Evolutionary conservation across 2,113 vertebrate species (phyloP), one percentile per base, ranked within the genome.

Genomic region (Andinoacara biseriatus): DNA sequence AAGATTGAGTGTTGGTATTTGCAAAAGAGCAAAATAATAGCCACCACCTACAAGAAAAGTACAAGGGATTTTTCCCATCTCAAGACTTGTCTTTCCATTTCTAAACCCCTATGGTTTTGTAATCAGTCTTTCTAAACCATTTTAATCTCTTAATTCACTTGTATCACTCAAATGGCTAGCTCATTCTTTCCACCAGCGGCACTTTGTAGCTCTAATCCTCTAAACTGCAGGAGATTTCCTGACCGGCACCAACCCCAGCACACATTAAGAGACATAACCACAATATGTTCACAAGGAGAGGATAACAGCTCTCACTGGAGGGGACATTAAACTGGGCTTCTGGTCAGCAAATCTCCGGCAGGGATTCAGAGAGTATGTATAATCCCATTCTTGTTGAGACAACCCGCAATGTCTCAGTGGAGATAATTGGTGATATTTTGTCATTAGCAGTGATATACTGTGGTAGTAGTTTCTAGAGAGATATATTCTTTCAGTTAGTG

Each of bases 141-240:
- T 93, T 94, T 96, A 96, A 96, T 95, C 95, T 96, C 92, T 96
- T 96, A 94, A 94, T 96, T 95, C 95, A 96, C 95, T 95, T 94
- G 95, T 94, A 96, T 93, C 89, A 93, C 92, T 94, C 91, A 87
- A 93, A 93, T 94, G 94, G 92, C 93, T 89, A 85, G 88, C 87
- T 94, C 87, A 94, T 92, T 90, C 92, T 90, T 91, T 94, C 87
- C 94, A 94, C 94, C 91, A 91, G 86, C 85, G 90, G 93, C 95
- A 94, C 93, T 96, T 95, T 95, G 94, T 94, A 94, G 89, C 91
- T 87, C 89, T 96, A 96, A 95, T 96, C 95, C 94, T 94, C 87
- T 95, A 96, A 95, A 95, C 93, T 92, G 93, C 87, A 82, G 92
- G 93, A 94, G 93, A 95, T 96, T 95, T 94, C 86, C 91, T 91